A percentile compares a stretch with the other conserved stretches of the same genome.
Evolutionary conservation across 2,888 invertebrate genomes (phyloP).

Genomic region (Drosophila kambysellisi): DNA sequence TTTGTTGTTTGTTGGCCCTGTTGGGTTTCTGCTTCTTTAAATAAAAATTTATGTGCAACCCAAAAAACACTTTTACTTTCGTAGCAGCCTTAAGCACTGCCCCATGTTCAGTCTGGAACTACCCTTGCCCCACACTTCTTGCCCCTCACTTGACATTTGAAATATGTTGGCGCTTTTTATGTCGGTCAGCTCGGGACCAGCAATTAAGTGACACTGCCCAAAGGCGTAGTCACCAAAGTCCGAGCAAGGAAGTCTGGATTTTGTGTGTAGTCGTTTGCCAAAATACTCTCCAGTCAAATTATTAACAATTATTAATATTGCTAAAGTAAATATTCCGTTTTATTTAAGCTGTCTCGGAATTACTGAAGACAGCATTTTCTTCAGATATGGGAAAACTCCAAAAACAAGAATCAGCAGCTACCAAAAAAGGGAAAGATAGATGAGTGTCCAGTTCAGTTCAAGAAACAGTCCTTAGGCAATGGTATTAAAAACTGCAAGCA

Average conservation of each 20-base stretch:
- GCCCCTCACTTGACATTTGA: conserved; percentile 64
- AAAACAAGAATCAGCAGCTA: too few species aligned
- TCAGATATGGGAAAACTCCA: neutral
- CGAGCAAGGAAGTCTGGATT: neutral
- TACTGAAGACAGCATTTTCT: neutral
- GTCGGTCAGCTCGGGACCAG: conserved; percentile 58
- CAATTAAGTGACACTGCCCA: conserved; percentile 64
- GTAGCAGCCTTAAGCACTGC: conserved; percentile 39
- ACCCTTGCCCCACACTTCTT: neutral
- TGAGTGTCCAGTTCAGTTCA: neutral
- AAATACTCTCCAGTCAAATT: conserved; percentile 26
- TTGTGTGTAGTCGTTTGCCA: neutral
- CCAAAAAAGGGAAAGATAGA: neutral
- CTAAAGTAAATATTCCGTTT: neutral
- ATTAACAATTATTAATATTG: conserved; percentile 1
- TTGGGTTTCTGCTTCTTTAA: conserved; percentile 59
- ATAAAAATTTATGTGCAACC: conserved; percentile 74
- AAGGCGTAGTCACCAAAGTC: conserved; percentile 23
- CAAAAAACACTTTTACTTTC: conserved; percentile 52
- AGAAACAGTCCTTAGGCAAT: neutral
- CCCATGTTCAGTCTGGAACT: conserved; percentile 1
- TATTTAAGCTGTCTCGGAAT: neutral
- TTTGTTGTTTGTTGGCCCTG: conserved; percentile 41
- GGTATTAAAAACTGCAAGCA: conserved; percentile 27
- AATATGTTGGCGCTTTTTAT: conserved; percentile 75